Percentiles rank a stretch among this genome's conserved stretches.
Evolutionary conservation across 2,888 invertebrate species (phyloP).

Genomic region (Morpho deidamia): DNA sequence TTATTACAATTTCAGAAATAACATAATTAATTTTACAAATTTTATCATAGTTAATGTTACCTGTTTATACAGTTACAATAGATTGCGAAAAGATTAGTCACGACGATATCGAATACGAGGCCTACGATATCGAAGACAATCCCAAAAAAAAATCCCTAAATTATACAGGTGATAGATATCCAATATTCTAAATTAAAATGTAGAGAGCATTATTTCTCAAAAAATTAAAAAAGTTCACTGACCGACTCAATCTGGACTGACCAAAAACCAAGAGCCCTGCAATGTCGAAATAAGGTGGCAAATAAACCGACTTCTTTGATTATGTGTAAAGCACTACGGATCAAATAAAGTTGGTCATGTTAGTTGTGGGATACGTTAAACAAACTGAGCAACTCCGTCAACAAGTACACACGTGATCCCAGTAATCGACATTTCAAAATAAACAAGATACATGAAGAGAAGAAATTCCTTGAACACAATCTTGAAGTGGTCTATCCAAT

Average conservation of each 20-base stretch:
- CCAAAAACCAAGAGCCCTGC: slow-evolving; percentile 25
- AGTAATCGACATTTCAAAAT: slow-evolving; percentile 65
- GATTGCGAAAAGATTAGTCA: too few species aligned
- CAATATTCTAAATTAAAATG: not conserved
- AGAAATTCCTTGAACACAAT: slow-evolving; percentile 54
- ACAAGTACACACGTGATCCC: slow-evolving; percentile 51
- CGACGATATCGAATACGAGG: too few species aligned
- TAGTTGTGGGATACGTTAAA: slow-evolving; percentile 49
- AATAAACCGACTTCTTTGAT: slow-evolving; percentile 3
- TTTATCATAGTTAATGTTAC: too few species aligned
- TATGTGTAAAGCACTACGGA: slow-evolving; percentile 21
- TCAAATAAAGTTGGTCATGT: slow-evolving; percentile 37
- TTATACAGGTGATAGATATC: too few species aligned
- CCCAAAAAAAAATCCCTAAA: too few species aligned
- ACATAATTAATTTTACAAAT: too few species aligned
- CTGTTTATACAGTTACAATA: too few species aligned
- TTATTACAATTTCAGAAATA: too few species aligned
- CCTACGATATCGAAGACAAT: too few species aligned
- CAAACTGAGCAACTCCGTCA: slow-evolving; percentile 62
- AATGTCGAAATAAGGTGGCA: slow-evolving; percentile 7
- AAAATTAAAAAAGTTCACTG: slow-evolving; percentile 22
- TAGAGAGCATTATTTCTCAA: slow-evolving; percentile 10
- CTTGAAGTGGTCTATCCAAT: slow-evolving; percentile 38
- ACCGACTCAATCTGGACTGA: slow-evolving; percentile 18
- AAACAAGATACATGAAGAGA: slow-evolving; percentile 52